These are phyloP conservation scores for Lasioglossum leucozonium DNA, from an alignment of 2,888 invertebrate species.

Conservation along the genomic window DNA sequence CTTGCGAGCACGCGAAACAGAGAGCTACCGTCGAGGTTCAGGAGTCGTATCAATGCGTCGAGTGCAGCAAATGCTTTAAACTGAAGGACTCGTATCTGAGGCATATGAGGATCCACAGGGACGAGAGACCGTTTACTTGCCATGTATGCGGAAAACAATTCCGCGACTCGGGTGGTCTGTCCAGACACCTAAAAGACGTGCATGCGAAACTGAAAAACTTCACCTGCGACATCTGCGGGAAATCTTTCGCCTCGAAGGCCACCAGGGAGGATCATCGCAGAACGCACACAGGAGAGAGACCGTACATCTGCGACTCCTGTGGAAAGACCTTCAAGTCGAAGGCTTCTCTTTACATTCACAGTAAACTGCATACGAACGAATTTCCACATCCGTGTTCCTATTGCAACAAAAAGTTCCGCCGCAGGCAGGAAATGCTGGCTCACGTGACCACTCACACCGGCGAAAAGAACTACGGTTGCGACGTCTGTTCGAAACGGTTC, in stretches of 20 bases:
- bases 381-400: conserved; percentile 84
- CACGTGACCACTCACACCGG: conserved; percentile 87
- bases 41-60: conserved; percentile 81
- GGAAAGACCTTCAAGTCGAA: conserved; percentile 84
- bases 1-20: conserved; percentile 41
- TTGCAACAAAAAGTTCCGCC: conserved; percentile 86
- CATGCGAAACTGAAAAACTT: conserved; percentile 82
- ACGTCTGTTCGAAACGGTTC: conserved; percentile 85
- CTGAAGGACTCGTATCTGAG: conserved; percentile 85
- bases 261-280: conserved; percentile 83
- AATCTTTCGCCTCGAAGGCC: conserved; percentile 81
- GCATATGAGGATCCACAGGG: conserved; percentile 84
- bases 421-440: conserved; percentile 86
- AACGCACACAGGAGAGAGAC: conserved; percentile 81
- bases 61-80: conserved; percentile 85
- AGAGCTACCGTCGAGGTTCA: conserved; percentile 26
- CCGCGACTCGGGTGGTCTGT: conserved; percentile 81
- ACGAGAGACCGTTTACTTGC: conserved; percentile 83
- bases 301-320: conserved; percentile 85
- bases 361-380: conserved; percentile 84
- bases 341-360: conserved; percentile 85
- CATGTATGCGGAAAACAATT: conserved; percentile 84
- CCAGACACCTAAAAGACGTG: conserved; percentile 82
- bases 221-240: conserved; percentile 80
- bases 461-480: conserved; percentile 86